These are phyloP conservation scores for Percopsis omiscomaycus DNA, from an alignment of 2,797 vertebrate species.

Conservation along the genomic window DNA sequence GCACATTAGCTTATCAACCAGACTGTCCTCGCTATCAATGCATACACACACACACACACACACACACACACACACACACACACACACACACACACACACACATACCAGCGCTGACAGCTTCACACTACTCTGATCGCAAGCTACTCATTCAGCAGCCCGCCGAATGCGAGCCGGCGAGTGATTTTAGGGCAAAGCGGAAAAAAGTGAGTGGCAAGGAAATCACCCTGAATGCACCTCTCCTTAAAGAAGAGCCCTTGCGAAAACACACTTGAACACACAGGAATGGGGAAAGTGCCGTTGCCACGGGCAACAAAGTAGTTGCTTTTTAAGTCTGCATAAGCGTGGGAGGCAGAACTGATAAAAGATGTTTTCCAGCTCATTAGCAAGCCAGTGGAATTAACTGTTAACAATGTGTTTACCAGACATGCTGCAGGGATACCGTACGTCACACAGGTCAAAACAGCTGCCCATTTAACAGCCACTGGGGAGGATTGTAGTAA, in stretches of 20 bases:
- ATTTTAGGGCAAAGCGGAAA: conserved; percentile 5
- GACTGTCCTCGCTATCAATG: conserved; percentile 30
- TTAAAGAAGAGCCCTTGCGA: conserved; percentile 12
- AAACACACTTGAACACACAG: neutral
- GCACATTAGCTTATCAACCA: conserved; percentile 38
- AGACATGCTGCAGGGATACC: neutral
- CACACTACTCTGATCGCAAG: conserved; percentile 21
- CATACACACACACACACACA: conserved; percentile 13
- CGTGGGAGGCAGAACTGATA: neutral
- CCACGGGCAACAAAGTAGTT: conserved; percentile 15
- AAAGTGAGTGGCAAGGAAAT: conserved; percentile 4
- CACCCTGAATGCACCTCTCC: conserved; percentile 2
- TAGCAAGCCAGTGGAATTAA: conserved; percentile 10
- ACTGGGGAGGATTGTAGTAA: too few relatives aligned
- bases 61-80: conserved; percentile 12
- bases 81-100: conserved; percentile 13
- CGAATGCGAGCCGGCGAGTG: conserved; percentile 11
- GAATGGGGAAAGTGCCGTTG: conserved; percentile 1
- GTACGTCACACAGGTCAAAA: neutral
- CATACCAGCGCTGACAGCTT: conserved; percentile 34
- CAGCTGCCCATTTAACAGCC: neutral
- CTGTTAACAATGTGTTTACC: conserved; percentile 2
- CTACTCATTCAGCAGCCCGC: conserved; percentile 7
- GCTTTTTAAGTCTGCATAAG: conserved; percentile 2
- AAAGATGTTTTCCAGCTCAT: conserved; percentile 20